Evolutionary conservation across 2,888 invertebrate genomes (phyloP).

Genomic region (Metellina segmentata): DNA sequence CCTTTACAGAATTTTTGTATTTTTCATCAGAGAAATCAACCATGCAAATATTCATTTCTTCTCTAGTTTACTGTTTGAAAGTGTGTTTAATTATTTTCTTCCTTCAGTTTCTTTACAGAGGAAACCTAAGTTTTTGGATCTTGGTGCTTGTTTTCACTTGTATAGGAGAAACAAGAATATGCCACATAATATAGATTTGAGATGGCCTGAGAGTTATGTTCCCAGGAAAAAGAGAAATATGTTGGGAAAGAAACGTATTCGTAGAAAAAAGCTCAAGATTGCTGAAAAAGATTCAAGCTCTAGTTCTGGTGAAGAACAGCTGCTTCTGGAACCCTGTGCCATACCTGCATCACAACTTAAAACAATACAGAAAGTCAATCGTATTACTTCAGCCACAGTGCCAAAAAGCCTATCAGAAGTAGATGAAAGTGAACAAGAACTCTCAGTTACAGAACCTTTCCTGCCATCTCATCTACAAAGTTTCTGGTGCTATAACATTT

Average conservation of each 20-base stretch:
- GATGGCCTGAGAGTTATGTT: constrained; percentile 29
- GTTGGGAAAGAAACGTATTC: constrained; percentile 49
- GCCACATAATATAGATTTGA: constrained; percentile 17
- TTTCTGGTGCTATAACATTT: constrained; percentile 46
- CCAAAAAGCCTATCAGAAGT: constrained; percentile 50
- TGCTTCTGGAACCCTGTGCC: constrained; percentile 55
- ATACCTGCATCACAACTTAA: constrained; percentile 61
- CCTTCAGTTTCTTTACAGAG: constrained; percentile 50
- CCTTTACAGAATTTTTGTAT: not conserved
- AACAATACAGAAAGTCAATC: constrained; percentile 49
- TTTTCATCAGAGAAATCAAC: not conserved
- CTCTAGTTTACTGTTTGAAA: not conserved
- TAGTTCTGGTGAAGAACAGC: constrained; percentile 61
- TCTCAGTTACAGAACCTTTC: constrained; percentile 11
- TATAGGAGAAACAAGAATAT: constrained; percentile 20
- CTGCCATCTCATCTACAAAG: constrained; percentile 16
- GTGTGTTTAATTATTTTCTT: constrained; percentile 18
- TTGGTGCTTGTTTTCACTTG: constrained; percentile 44
- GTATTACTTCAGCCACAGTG: constrained; percentile 9
- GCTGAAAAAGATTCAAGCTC: constrained; percentile 31
- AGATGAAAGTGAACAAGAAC: constrained; percentile 41
- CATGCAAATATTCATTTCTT: not conserved
- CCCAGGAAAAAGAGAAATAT: constrained; percentile 54
- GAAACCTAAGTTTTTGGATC: constrained; percentile 49
- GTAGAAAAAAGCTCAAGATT: constrained; percentile 45